phyloP scores from a whole-genome alignment of 2,888 invertebrate species.

The Ochlodes sylvanus region DNA sequence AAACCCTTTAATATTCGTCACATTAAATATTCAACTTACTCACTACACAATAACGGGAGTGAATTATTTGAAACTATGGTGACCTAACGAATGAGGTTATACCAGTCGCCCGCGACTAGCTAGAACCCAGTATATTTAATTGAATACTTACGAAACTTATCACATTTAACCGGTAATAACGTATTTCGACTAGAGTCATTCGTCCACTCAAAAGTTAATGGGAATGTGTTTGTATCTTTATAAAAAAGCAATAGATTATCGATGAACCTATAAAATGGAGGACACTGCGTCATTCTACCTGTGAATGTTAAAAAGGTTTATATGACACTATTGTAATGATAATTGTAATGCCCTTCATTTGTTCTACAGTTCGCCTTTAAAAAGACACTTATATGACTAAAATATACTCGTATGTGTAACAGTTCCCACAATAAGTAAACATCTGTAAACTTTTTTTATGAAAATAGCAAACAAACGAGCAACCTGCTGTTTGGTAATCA shows the following conservation, averaged over 20 bases:
- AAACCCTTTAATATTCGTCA: constrained; percentile 25
- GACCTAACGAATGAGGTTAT: background rate
- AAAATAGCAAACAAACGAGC: no score
- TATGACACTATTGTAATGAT: no score
- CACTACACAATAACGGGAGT: constrained; percentile 24
- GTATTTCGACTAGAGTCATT: constrained; percentile 25
- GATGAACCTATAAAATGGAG: background rate
- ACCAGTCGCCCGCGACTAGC: constrained; percentile 28
- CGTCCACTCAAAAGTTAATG: constrained; percentile 3
- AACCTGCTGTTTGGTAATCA: no score
- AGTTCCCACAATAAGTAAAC: no score
- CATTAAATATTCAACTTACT: constrained; percentile 16
- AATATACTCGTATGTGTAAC: no score
- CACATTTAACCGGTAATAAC: constrained; percentile 6
- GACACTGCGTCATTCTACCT: background rate
- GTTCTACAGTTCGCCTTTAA: no score
- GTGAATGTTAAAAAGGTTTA: background rate
- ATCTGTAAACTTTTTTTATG: no score
- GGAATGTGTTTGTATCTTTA: constrained; percentile 21
- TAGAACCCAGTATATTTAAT: constrained; percentile 1
- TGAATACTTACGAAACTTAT: constrained; percentile 11
- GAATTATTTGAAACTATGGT: constrained; percentile 18
- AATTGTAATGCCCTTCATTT: no score
- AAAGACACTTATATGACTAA: no score
- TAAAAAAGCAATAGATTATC: constrained; percentile 8